A percentile compares a stretch with the other conserved stretches of the same genome.
Conservation (phyloP, 2,797 vertebrate species). For the Lithobates sylvaticus region DNA sequence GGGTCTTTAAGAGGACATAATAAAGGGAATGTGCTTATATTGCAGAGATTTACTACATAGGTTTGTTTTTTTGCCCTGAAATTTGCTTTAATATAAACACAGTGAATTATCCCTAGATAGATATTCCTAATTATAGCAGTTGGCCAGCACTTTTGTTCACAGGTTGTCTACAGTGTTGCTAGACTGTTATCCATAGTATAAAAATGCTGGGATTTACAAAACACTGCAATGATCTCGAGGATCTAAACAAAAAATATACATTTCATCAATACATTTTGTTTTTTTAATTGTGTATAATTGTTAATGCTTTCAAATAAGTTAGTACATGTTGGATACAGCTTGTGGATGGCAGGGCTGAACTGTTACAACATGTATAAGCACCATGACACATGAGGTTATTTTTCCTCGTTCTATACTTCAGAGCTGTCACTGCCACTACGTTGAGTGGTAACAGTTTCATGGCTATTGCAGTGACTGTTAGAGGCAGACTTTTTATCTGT, state of each 20-base stretch:
- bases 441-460: conserved; percentile 65
- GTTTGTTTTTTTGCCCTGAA: too few species aligned
- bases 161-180: not conserved
- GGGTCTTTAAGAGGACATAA: too few species aligned
- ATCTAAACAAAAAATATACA: not conserved
- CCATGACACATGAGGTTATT: not conserved
- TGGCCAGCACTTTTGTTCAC: not conserved
- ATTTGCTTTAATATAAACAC: too few species aligned
- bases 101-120: too few species aligned
- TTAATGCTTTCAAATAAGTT: conserved; percentile 2
- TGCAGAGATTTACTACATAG: too few species aligned
- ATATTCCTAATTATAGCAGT: not conserved
- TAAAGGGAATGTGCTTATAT: too few species aligned
- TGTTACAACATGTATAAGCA: conserved; percentile 7
- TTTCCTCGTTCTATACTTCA: conserved; percentile 72
- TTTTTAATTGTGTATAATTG: not conserved
- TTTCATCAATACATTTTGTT: not conserved
- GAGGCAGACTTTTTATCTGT: conserved; percentile 67
- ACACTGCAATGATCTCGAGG: not conserved
- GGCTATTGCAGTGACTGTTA: conserved; percentile 64
- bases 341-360: not conserved
- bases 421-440: conserved; percentile 75
- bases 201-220: not conserved
- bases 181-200: not conserved
- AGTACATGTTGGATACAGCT: not conserved